Percentiles rank a stretch among this genome's conserved stretches.
phyloP scores from a whole-genome alignment of 2,797 vertebrate species.

The Chaunax sp. region DNA sequence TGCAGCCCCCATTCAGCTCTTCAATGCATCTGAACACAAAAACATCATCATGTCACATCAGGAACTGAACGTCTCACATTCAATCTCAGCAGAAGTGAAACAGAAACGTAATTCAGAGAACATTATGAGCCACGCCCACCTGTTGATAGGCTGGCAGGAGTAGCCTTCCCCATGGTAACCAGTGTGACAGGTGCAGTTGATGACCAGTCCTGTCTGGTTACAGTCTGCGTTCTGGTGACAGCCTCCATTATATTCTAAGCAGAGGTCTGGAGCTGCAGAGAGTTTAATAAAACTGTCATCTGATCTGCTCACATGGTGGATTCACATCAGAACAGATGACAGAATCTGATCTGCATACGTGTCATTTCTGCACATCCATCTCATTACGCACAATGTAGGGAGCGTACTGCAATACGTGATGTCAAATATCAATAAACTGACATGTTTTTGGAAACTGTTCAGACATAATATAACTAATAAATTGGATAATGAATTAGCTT shows the following conservation, averaged over 20 bases:
- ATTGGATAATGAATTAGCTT: not conserved
- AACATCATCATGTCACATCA: conserved; percentile 1
- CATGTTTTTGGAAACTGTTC: too few species aligned
- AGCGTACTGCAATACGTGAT: too few species aligned
- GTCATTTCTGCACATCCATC: too few species aligned
- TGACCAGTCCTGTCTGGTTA: conserved; percentile 80
- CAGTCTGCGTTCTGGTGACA: conserved; percentile 89
- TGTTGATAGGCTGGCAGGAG: conserved; percentile 87
- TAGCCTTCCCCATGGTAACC: conserved; percentile 90
- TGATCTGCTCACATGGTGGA: not conserved
- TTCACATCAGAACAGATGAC: too few species aligned
- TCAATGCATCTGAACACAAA: conserved; percentile 80
- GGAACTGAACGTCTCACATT: accelerated
- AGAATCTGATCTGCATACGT: too few species aligned
- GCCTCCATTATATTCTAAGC: conserved; percentile 88
- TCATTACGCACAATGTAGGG: too few species aligned
- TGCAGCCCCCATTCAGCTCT: conserved; percentile 91
- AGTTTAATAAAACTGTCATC: conserved; percentile 15
- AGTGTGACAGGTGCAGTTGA: conserved; percentile 85
- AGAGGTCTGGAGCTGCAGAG: conserved; percentile 88
- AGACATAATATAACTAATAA: not conserved
- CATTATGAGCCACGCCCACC: conserved; percentile 66
- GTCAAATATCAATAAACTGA: not conserved
- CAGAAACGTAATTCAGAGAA: not conserved
- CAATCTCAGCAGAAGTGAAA: not conserved